These are phyloP conservation scores for Brachyrhaphis roseni DNA, from an alignment of 2,797 vertebrate genomes.

Conservation along the genomic window DNA sequence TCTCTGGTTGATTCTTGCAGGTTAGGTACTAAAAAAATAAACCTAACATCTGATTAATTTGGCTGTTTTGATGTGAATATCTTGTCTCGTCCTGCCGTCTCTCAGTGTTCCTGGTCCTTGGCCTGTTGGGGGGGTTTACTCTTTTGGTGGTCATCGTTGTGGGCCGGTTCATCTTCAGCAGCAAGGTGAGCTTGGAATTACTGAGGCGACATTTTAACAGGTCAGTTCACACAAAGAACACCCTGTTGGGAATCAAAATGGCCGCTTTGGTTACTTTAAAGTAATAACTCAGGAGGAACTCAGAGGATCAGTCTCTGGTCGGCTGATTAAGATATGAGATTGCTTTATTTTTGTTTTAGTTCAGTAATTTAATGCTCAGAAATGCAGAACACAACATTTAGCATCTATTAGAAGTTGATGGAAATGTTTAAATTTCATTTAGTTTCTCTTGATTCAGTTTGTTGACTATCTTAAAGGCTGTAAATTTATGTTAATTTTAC, in stretches of 20 bases:
- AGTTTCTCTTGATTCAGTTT: not conserved
- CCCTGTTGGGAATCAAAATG: not conserved
- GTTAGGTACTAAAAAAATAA: no score
- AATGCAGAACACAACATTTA: not conserved
- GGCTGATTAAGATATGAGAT: not conserved
- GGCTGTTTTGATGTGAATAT: not conserved
- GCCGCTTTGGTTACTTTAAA: not conserved
- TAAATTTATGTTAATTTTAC: not conserved
- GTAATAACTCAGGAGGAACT: not conserved
- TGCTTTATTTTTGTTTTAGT: not conserved
- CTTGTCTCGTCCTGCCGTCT: not conserved
- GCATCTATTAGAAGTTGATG: not conserved
- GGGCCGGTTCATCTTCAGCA: slow-evolving; percentile 12
- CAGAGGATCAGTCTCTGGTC: not conserved
- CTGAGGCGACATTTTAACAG: not conserved
- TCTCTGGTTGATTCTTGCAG: no score
- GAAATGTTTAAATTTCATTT: not conserved
- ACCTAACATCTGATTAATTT: not conserved
- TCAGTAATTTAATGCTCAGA: not conserved
- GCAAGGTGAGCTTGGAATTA: slow-evolving; percentile 5
- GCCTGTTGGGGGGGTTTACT: slow-evolving; percentile 35
- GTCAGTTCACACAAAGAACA: slow-evolving; percentile 35
- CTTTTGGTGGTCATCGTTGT: slow-evolving; percentile 30
- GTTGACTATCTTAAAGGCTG: not conserved
- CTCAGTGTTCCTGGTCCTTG: slow-evolving; percentile 51